phyloP scores from a whole-genome alignment of 2,888 invertebrate genomes.

The Tipula vernalis region DNA sequence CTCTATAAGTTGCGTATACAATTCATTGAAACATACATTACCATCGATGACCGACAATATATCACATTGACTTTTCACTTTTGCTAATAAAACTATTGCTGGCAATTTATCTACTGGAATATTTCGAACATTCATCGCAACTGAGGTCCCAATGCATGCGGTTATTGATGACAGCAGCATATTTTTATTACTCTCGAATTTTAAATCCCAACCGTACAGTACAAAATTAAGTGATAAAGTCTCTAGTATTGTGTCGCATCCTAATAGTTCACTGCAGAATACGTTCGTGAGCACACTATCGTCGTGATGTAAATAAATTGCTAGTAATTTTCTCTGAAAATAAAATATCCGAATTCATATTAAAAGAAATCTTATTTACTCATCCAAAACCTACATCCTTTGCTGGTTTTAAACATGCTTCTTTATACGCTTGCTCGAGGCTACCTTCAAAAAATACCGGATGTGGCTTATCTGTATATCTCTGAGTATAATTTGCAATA shows the following conservation, averaged over 20 bases:
- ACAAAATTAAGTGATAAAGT: constrained; percentile 83
- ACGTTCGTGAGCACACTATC: constrained; percentile 90
- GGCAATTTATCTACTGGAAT: constrained; percentile 81
- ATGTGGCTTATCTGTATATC: constrained; percentile 54
- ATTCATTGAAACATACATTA: constrained; percentile 83
- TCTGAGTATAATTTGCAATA: constrained; percentile 65
- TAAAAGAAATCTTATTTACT: neutral
- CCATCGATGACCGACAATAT: constrained; percentile 84
- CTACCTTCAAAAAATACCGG: constrained; percentile 87
- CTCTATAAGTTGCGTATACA: constrained; percentile 76
- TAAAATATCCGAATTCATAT: neutral
- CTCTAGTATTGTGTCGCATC: constrained; percentile 82
- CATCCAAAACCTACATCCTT: constrained; percentile 56
- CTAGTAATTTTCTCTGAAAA: constrained; percentile 76
- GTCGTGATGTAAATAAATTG: constrained; percentile 94
- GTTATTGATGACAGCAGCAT: constrained; percentile 67
- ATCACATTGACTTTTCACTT: constrained; percentile 78
- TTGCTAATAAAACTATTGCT: constrained; percentile 77
- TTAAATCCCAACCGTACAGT: constrained; percentile 96
- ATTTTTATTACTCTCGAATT: constrained; percentile 72
- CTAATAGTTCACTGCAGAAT: constrained; percentile 89
- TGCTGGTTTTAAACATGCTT: constrained; percentile 79
- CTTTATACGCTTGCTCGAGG: constrained; percentile 79
- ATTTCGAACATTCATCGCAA: constrained; percentile 70
- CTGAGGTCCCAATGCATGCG: constrained; percentile 66